Conservation (phyloP, 1,140 invertebrate genomes). For the Metopolophium dirhodum region DNA sequence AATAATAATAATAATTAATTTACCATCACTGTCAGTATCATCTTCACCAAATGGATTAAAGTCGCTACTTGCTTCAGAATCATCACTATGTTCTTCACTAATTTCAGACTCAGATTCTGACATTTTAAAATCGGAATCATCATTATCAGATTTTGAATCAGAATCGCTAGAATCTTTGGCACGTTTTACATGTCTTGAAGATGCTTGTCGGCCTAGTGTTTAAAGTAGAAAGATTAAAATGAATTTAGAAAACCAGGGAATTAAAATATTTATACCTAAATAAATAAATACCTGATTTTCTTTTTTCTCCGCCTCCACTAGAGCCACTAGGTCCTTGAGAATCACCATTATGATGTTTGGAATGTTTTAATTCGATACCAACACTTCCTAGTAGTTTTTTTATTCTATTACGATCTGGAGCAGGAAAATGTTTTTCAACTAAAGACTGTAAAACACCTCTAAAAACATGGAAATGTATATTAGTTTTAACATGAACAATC, state of each 20-base stretch:
- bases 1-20: constrained; percentile 7
- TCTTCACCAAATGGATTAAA: constrained; percentile 89
- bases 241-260: background rate
- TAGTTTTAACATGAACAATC: background rate
- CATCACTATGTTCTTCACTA: constrained; percentile 67
- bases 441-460: constrained; percentile 92
- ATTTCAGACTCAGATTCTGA: constrained; percentile 63
- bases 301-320: constrained; percentile 66
- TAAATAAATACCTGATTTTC: constrained; percentile 67
- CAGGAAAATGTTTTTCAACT: constrained; percentile 97
- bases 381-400: constrained; percentile 76
- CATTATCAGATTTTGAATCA: constrained; percentile 67
- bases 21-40: constrained; percentile 75
- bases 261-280: background rate
- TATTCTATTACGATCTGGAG: constrained; percentile 86
- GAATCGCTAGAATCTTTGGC: constrained; percentile 72
- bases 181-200: constrained; percentile 73
- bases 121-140: constrained; percentile 70
- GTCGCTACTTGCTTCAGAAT: constrained; percentile 78
- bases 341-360: constrained; percentile 63
- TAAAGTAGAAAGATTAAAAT: constrained; percentile 38
- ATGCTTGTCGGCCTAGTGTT: constrained; percentile 71
- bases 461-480: constrained; percentile 55
- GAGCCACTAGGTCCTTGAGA: constrained; percentile 58
- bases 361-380: constrained; percentile 59